Evolutionary conservation across 30 jellyfish, hydroid and myxozoan genomes (phyloP).

Genomic region (Rhopilema esculentum): DNA sequence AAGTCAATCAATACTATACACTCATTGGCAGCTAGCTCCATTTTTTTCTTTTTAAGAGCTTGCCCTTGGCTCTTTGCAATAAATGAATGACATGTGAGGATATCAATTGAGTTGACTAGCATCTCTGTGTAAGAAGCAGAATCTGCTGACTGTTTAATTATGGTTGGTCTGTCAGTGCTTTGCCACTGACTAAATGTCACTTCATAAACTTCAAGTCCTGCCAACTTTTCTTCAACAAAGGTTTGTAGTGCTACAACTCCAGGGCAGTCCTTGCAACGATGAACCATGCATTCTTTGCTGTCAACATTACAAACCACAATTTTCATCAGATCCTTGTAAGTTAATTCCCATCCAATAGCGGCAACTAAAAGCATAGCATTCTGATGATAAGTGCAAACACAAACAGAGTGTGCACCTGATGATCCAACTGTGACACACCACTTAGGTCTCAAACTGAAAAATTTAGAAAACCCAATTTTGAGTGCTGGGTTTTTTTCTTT

Average conservation of each 20-base stretch:
- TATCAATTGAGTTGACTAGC: no score
- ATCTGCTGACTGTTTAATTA: no score
- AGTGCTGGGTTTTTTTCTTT: slow-evolving; percentile 40
- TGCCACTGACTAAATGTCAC: slow-evolving; percentile 62
- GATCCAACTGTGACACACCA: not conserved
- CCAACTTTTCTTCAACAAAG: slow-evolving; percentile 1
- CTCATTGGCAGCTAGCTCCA: no score
- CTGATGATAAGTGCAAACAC: not conserved
- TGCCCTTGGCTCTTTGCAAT: no score
- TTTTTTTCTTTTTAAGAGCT: no score
- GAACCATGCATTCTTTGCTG: slow-evolving; percentile 58
- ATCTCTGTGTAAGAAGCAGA: no score
- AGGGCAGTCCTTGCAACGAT: slow-evolving; percentile 65
- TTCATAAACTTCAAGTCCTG: slow-evolving; percentile 1
- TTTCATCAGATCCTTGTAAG: not conserved
- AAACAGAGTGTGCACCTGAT: slow-evolving; percentile 1
- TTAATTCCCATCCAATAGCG: not conserved
- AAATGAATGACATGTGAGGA: no score
- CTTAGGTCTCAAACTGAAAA: slow-evolving; percentile 7
- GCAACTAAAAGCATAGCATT: not conserved
- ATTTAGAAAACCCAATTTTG: slow-evolving; percentile 73
- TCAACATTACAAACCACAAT: slow-evolving; percentile 6
- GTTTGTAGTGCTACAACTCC: not conserved
- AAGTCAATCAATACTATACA: no score
- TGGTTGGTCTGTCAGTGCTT: slow-evolving; percentile 3